A percentile compares a stretch with the other conserved stretches of the same genome.
phyloP scores from a whole-genome alignment of 1,140 invertebrate species.

The Himalopsyche phryganea region DNA sequence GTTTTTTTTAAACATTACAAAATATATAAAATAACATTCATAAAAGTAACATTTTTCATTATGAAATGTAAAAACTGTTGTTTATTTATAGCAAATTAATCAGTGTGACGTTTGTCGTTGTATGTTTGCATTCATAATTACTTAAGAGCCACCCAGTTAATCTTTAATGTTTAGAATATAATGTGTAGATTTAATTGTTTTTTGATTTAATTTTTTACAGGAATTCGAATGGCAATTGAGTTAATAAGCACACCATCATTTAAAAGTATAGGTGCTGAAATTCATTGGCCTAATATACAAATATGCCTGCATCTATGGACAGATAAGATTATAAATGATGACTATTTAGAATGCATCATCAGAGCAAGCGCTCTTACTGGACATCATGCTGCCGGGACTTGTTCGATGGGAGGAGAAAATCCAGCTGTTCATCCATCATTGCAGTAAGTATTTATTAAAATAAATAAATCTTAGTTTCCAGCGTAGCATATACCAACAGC shows the following conservation, averaged over 20 bases:
- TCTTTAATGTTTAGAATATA: too few species aligned
- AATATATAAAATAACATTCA: too few species aligned
- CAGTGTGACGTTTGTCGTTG: too few species aligned
- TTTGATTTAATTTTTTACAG: conserved; percentile 41
- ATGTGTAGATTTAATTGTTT: too few species aligned
- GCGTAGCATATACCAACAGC: too few species aligned
- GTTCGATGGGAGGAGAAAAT: conserved; percentile 54
- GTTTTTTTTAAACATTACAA: too few species aligned
- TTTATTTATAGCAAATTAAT: too few species aligned
- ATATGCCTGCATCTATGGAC: conserved; percentile 54
- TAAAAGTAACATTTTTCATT: too few species aligned
- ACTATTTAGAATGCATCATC: conserved; percentile 65
- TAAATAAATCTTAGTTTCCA: too few species aligned
- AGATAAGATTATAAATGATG: conserved; percentile 47
- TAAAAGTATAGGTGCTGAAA: conserved; percentile 55
- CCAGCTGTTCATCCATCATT: conserved; percentile 58
- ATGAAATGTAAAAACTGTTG: too few species aligned
- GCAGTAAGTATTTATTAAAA: conserved; percentile 43
- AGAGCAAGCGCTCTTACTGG: conserved; percentile 61
- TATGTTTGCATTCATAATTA: too few species aligned
- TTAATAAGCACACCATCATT: conserved; percentile 58
- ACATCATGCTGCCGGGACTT: conserved; percentile 67
- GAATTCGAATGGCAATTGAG: conserved; percentile 56
- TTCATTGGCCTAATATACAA: conserved; percentile 62
- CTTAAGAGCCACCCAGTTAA: too few species aligned